Conservation (phyloP, 1,140 invertebrate species). For the Luehdorfia chinensis region DNA sequence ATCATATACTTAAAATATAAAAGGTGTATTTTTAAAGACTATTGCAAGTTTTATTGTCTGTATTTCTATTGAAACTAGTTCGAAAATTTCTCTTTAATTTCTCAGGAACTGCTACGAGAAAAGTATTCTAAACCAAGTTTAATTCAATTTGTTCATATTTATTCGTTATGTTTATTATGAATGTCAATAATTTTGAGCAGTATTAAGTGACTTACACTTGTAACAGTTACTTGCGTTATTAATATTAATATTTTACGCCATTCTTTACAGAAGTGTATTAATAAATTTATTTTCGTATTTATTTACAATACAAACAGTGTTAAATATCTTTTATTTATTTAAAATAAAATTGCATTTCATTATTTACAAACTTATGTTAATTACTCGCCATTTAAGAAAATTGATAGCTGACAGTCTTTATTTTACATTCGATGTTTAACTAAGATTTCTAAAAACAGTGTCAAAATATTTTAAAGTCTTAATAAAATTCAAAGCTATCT, state of each 20-base stretch:
- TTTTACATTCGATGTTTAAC: slow-evolving; percentile 31
- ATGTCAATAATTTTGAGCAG: not conserved
- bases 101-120: slow-evolving; percentile 8
- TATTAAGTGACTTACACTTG: no score
- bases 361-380: slow-evolving; percentile 11
- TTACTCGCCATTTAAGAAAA: slow-evolving; percentile 29
- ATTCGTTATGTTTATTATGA: no score
- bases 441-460: slow-evolving; percentile 9
- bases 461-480: no score
- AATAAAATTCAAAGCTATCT: no score
- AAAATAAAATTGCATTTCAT: slow-evolving; percentile 6
- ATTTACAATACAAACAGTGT: slow-evolving; percentile 13
- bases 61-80: slow-evolving; percentile 16
- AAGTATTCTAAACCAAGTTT: not conserved
- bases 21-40: not conserved
- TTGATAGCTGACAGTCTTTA: slow-evolving; percentile 32
- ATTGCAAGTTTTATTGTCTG: slow-evolving; percentile 17
- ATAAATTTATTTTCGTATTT: slow-evolving; percentile 6
- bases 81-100: slow-evolving; percentile 5
- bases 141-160: not conserved
- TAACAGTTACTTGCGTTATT: no score
- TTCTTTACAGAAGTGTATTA: not conserved
- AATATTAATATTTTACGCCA: no score
- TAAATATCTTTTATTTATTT: slow-evolving; percentile 8
- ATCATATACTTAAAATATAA: not conserved